Evolutionary conservation across 2,113 vertebrate species (phyloP), one percentile per base, ranked within the genome.

Genomic region (Salvelinus alpinus): DNA sequence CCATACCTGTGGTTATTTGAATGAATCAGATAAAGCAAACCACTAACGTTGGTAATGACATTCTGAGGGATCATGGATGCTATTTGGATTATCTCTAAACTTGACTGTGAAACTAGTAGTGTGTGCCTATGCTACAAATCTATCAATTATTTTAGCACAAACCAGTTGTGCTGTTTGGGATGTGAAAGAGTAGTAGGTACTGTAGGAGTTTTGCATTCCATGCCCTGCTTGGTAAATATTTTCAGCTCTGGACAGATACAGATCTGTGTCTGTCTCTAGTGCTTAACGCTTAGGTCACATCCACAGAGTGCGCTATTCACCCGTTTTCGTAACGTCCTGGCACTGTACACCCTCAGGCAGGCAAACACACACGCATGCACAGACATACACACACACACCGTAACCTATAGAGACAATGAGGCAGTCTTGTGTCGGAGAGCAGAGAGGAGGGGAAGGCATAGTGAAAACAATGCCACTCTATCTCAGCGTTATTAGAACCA

Each of bases 301-400:
- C 31, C 65, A 68, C 65, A 68, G 65, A 68, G 65, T 38, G 65
- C 6, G 31, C 65, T 38, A 68, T 68, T 68, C 65, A 68, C 13
- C 16, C 29, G 2, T 25, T 68, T 20, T 34, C 31, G 31, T 68
- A 34, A 68, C 2, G 29, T 18, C 29, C 65, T 68, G 31, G 25
- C 65, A 68, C 65, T 68, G 27, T 34, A 38, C 31, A 34, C 65
- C 29, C 25, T 16, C 64, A 31, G 27, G 25, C 64, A 64, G 18
- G 11, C 62, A 65, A 4, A 25, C 62, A 25, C 24, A 65, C 11
- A 65, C 25, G 13, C 64, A 24, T 8, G 13, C 64, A 67, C 29
- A 34, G 11, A 60, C 59, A 60, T 3, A 60, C 59, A 20, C 65
- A 67, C 65, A 34, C 59, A 62, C 59, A 62, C 4, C 7, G n/a